phyloP scores from a whole-genome alignment of 2,113 vertebrate genomes.

The Sula dactylatra region DNA sequence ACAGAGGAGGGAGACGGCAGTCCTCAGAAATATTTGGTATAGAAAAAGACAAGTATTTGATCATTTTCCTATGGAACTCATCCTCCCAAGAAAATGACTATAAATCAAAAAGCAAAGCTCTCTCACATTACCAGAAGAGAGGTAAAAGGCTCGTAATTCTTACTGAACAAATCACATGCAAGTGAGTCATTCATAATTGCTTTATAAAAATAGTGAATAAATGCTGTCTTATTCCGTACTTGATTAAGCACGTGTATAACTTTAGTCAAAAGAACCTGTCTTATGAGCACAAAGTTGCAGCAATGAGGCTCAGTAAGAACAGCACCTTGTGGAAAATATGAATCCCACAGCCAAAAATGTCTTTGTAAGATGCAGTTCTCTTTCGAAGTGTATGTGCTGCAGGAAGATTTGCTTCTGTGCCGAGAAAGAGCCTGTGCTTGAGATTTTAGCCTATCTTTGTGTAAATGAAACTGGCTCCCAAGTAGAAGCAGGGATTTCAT shows the following conservation, averaged over 20 bases:
- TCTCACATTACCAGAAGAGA: not conserved
- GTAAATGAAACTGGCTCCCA: not conserved
- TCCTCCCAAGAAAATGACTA: not conserved
- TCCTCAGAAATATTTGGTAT: not conserved
- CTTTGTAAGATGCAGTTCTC: not conserved
- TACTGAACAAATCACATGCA: slow-evolving; percentile 45
- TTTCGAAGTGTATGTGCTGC: not conserved
- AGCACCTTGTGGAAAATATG: not conserved
- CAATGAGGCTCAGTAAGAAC: not conserved
- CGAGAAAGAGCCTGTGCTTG: not conserved
- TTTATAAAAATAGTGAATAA: slow-evolving; percentile 62
- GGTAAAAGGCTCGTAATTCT: slow-evolving; percentile 35
- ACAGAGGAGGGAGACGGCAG: not conserved
- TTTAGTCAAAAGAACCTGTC: slow-evolving; percentile 45
- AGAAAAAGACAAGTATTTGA: not conserved
- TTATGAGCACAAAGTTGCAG: not conserved
- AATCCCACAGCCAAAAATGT: not conserved
- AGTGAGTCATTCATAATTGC: slow-evolving; percentile 66
- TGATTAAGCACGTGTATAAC: slow-evolving; percentile 40
- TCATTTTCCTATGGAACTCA: not conserved
- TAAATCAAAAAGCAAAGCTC: not conserved
- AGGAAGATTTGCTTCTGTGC: not conserved
- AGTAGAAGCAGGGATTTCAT: not conserved
- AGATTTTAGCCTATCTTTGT: not conserved
- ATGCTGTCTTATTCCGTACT: not conserved